Conservation (phyloP, 1,140 invertebrate species). For the Nebria ingens region DNA sequence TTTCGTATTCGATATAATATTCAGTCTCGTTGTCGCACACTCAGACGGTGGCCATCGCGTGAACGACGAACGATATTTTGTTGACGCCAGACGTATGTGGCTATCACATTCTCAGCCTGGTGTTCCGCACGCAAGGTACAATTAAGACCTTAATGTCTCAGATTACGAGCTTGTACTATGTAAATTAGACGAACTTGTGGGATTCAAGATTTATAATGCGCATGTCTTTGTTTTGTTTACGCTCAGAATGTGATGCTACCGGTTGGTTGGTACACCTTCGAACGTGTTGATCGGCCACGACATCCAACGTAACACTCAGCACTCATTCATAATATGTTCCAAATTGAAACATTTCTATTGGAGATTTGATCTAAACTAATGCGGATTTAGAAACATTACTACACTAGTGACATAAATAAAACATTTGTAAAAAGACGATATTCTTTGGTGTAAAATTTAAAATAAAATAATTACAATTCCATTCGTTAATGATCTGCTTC, state of each 20-base stretch:
- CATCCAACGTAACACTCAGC: too few species aligned
- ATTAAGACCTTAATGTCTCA: constrained; percentile 11
- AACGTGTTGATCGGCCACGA: too few species aligned
- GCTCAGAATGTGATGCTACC: constrained; percentile 1
- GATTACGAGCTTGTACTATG: constrained; percentile 12
- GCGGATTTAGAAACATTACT: too few species aligned
- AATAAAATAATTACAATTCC: too few species aligned
- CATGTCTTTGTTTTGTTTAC: constrained; percentile 5
- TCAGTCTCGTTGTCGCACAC: neutral
- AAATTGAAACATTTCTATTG: too few species aligned
- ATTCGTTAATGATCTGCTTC: too few species aligned
- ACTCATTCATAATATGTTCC: too few species aligned
- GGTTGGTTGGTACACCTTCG: too few species aligned
- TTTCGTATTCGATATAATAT: too few species aligned
- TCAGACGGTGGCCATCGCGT: neutral
- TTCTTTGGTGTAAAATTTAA: neutral
- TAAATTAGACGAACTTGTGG: constrained; percentile 9
- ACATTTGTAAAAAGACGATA: too few species aligned
- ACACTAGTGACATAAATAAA: too few species aligned
- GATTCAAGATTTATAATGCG: constrained; percentile 9
- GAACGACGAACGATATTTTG: neutral
- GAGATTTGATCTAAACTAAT: too few species aligned
- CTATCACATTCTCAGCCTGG: neutral
- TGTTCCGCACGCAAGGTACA: constrained; percentile 7
- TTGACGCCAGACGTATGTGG: neutral